Conservation (phyloP, 1,140 invertebrate genomes). For the Hyposmocoma kahamanoa region DNA sequence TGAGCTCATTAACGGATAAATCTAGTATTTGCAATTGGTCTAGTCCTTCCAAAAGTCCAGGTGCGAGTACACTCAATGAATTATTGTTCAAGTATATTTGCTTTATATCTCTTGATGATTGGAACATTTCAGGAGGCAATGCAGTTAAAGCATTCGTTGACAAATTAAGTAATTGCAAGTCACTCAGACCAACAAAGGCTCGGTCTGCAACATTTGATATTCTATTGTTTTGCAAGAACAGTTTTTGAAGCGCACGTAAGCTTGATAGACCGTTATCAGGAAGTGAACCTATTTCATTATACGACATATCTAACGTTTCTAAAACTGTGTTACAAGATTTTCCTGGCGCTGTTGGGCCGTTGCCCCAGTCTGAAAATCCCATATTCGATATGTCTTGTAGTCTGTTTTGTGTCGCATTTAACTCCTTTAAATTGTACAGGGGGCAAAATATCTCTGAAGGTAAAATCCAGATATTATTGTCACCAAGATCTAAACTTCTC, state of each 20-base stretch:
- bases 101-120: constrained; percentile 79
- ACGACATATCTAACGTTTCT: constrained; percentile 82
- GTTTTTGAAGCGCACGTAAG: constrained; percentile 78
- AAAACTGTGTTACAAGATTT: constrained; percentile 79
- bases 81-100: constrained; percentile 89
- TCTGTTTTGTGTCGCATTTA: constrained; percentile 86
- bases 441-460: constrained; percentile 85
- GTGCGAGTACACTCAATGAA: constrained; percentile 84
- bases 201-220: constrained; percentile 83
- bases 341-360: constrained; percentile 70
- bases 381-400: constrained; percentile 83
- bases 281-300: constrained; percentile 82
- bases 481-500: constrained; percentile 81
- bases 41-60: constrained; percentile 84
- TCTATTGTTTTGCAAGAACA: constrained; percentile 84
- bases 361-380: constrained; percentile 81
- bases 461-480: constrained; percentile 87
- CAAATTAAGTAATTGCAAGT: constrained; percentile 82
- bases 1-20: constrained; percentile 84
- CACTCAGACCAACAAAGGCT: constrained; percentile 80
- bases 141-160: constrained; percentile 85
- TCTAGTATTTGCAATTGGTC: constrained; percentile 86
- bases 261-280: constrained; percentile 82
- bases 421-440: constrained; percentile 77
- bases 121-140: constrained; percentile 85